Percentiles rank a stretch among this genome's conserved stretches.
Conservation (phyloP, 2,888 invertebrate genomes). For the Lacanobia wlatinum region DNA sequence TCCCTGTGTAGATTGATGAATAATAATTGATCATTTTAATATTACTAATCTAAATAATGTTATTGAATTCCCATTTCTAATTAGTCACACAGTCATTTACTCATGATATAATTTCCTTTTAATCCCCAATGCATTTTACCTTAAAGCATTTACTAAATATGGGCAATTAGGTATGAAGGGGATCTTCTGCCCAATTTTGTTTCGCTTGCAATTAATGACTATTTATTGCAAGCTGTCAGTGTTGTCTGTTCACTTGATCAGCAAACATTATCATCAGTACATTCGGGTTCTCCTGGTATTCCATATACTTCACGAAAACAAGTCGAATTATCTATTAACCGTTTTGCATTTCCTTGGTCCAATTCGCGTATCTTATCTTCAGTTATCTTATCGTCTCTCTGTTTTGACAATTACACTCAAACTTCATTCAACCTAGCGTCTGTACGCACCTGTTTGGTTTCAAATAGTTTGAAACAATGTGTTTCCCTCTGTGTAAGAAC, state of each 20-base stretch:
- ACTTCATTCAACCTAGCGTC: slow-evolving; percentile 27
- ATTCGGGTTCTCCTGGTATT: neutral
- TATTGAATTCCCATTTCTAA: neutral
- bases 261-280: neutral
- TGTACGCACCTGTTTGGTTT: slow-evolving; percentile 30
- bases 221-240: neutral
- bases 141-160: neutral
- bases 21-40: neutral
- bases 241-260: neutral
- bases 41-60: neutral
- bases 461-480: slow-evolving; percentile 24
- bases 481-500: neutral
- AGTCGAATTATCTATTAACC: slow-evolving; percentile 22
- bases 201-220: neutral
- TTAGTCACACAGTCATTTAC: neutral
- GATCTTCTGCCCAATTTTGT: neutral
- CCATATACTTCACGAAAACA: neutral
- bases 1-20: too few relatives aligned
- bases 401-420: slow-evolving; percentile 47
- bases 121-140: neutral
- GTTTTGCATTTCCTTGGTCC: slow-evolving; percentile 80
- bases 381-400: slow-evolving; percentile 61
- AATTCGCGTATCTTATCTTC: slow-evolving; percentile 82
- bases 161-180: neutral
- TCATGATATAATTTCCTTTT: neutral